Conservation (phyloP, 2,888 invertebrate genomes). For the Trilocha varians region DNA sequence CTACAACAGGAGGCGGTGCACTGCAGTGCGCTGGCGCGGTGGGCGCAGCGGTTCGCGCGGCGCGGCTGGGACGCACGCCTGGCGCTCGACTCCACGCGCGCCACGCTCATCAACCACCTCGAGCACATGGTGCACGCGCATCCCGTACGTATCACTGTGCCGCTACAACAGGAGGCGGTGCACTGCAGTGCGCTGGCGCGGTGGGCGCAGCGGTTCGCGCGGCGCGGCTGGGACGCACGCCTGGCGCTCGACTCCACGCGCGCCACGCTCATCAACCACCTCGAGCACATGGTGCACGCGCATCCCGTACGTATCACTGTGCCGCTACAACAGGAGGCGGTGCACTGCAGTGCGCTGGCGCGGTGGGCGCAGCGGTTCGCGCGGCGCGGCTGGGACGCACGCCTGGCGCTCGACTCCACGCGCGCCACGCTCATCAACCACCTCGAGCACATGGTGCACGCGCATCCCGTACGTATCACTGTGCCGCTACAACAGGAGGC, state of each 20-base stretch:
- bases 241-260: slow-evolving; percentile 30
- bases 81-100: slow-evolving; percentile 29
- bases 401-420: slow-evolving; percentile 33
- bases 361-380: slow-evolving; percentile 84
- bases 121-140: slow-evolving; percentile 34
- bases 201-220: slow-evolving; percentile 83
- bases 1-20: slow-evolving; percentile 94
- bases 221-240: slow-evolving; percentile 27
- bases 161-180: slow-evolving; percentile 92
- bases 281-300: slow-evolving; percentile 36
- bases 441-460: slow-evolving; percentile 36
- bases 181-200: slow-evolving; percentile 83
- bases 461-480: slow-evolving; percentile 18
- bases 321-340: slow-evolving; percentile 92
- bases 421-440: slow-evolving; percentile 23
- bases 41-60: slow-evolving; percentile 81
- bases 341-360: slow-evolving; percentile 84
- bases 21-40: slow-evolving; percentile 80
- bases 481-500: too few relatives aligned
- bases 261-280: slow-evolving; percentile 25
- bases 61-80: slow-evolving; percentile 28
- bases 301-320: slow-evolving; percentile 15
- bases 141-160: too few relatives aligned
- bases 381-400: slow-evolving; percentile 25
- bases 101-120: slow-evolving; percentile 27